phyloP scores from a whole-genome alignment of 1,140 invertebrate genomes.

The Phymorhynchus buccinoides region DNA sequence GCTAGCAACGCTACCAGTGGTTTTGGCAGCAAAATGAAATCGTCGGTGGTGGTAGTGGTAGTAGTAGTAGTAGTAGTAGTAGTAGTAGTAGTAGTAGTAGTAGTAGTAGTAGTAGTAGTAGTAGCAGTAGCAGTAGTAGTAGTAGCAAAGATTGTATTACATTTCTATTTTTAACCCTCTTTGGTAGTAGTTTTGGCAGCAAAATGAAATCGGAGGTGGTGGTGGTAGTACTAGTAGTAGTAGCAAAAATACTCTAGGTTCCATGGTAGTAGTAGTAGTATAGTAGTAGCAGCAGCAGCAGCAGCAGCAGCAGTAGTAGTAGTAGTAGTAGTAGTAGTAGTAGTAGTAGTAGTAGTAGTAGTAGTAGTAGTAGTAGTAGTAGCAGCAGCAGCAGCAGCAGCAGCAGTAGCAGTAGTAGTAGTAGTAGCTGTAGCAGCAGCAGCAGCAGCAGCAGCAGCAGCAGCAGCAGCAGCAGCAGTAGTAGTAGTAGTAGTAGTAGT shows the following conservation, averaged over 20 bases:
- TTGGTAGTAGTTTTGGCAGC: too few species aligned
- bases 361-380: not conserved
- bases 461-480: not conserved
- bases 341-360: conserved; percentile 5
- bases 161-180: too few species aligned
- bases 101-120: not conserved
- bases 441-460: not conserved
- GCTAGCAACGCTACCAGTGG: too few species aligned
- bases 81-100: conserved; percentile 9
- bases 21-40: too few species aligned
- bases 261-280: too few species aligned
- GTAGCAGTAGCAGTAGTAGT: conserved; percentile 8
- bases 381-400: not conserved
- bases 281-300: conserved; percentile 2
- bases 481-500: conserved; percentile 3
- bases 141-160: too few species aligned
- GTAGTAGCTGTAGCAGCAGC: not conserved
- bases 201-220: not conserved
- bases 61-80: conserved; percentile 12
- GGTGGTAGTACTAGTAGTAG: conserved; percentile 5
- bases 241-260: not conserved
- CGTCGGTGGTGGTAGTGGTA: not conserved
- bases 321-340: conserved; percentile 10
- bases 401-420: not conserved
- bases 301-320: not conserved